phyloP scores from a whole-genome alignment of 2,888 invertebrate genomes.

The Dryomyza anilis region DNA sequence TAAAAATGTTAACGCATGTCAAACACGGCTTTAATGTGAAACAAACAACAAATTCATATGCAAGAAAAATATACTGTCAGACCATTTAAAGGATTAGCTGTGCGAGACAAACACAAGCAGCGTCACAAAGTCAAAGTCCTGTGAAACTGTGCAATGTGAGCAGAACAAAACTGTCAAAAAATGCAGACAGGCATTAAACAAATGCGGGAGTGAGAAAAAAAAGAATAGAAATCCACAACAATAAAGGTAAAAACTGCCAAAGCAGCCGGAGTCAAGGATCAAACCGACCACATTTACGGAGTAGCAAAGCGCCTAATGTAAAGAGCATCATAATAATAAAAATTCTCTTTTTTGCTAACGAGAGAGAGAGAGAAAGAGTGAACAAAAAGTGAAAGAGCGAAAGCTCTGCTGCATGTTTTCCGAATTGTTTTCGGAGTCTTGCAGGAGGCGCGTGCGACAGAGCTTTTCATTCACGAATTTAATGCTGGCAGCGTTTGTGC shows the following conservation, averaged over 20 bases:
- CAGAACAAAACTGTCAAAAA: background rate
- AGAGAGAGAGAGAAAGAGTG: background rate
- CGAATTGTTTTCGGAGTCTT: slow-evolving; percentile 16
- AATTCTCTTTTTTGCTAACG: too few relatives aligned
- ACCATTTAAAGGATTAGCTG: slow-evolving; percentile 19
- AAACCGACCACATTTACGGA: too few relatives aligned
- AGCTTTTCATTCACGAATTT: slow-evolving; percentile 26
- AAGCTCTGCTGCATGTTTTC: background rate
- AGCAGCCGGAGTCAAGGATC: too few relatives aligned
- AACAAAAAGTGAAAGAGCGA: background rate
- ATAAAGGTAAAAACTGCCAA: too few relatives aligned
- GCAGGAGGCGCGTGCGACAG: background rate
- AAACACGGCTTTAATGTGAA: background rate
- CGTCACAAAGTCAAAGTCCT: background rate
- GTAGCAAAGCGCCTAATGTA: too few relatives aligned
- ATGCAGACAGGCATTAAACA: background rate
- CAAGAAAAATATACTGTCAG: background rate
- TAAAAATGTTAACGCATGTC: background rate
- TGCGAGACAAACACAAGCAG: background rate
- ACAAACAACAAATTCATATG: background rate
- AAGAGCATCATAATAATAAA: too few relatives aligned
- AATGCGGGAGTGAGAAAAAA: background rate
- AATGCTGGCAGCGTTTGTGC: too few relatives aligned
- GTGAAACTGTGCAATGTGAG: too few relatives aligned
- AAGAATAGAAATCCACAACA: background rate